Conservation (phyloP, 2,113 vertebrate genomes). For the Australoheros scitulus region DNA sequence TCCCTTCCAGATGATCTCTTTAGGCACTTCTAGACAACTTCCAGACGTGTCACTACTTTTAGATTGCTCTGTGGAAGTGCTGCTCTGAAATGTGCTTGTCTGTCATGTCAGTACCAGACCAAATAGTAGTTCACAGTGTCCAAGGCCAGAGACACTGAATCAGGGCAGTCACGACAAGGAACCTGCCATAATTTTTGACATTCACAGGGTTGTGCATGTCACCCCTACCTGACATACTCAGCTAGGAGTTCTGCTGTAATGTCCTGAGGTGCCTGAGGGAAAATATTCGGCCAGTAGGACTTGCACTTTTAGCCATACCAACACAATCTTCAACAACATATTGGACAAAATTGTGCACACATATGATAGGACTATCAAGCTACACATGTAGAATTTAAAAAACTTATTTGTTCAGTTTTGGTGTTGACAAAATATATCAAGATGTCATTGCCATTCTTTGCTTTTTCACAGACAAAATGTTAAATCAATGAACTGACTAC, state of each 20-base stretch:
- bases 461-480: background rate
- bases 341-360: background rate
- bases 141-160: background rate
- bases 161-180: background rate
- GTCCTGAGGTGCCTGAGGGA: background rate
- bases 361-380: background rate
- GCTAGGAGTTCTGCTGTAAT: background rate
- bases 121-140: too few species aligned
- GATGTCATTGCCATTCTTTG: background rate
- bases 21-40: background rate
- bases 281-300: background rate
- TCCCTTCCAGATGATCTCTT: background rate
- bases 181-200: background rate
- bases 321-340: background rate
- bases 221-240: background rate
- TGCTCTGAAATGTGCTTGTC: background rate
- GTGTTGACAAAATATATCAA: too few species aligned
- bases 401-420: too few species aligned
- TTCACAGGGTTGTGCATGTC: background rate
- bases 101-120: background rate
- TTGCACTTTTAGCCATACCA: background rate
- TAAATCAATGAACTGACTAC: accelerated
- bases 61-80: background rate
- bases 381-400: background rate
- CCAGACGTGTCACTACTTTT: background rate